A percentile compares a stretch with the other conserved stretches of the same genome.
Evolutionary conservation across 1,140 invertebrate species (phyloP).

Genomic region (Rhyzopertha dominica): DNA sequence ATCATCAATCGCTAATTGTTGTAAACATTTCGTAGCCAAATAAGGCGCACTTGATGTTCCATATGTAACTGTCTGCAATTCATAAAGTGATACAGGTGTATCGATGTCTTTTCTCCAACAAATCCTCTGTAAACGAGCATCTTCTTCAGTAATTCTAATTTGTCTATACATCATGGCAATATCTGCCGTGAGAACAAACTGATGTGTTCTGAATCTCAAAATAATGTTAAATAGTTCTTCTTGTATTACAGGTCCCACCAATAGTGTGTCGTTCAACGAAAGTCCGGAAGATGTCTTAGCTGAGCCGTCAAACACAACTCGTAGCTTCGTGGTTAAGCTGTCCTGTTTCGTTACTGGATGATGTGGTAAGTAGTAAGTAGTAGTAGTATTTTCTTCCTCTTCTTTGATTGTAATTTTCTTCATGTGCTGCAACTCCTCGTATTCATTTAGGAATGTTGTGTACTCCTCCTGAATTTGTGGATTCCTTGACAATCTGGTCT

Average conservation of each 20-base stretch:
- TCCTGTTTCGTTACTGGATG: slow-evolving; percentile 32
- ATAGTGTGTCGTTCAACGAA: slow-evolving; percentile 33
- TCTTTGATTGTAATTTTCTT: too few species aligned
- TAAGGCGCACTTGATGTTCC: slow-evolving; percentile 38
- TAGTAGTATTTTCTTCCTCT: too few species aligned
- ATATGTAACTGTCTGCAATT: slow-evolving; percentile 40
- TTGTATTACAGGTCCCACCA: slow-evolving; percentile 32
- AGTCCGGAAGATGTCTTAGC: slow-evolving; percentile 20
- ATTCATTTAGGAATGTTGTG: too few species aligned
- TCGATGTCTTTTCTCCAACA: slow-evolving; percentile 35
- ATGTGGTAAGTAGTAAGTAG: too few species aligned
- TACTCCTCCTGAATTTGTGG: too few species aligned
- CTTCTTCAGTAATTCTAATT: slow-evolving; percentile 34
- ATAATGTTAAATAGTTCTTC: slow-evolving; percentile 31
- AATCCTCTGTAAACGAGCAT: slow-evolving; percentile 41
- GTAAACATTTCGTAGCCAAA: slow-evolving; percentile 32
- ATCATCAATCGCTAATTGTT: slow-evolving; percentile 36
- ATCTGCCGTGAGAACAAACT: slow-evolving; percentile 34
- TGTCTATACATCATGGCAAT: slow-evolving; percentile 48
- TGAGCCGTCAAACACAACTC: slow-evolving; percentile 33
- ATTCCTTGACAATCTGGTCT: slow-evolving; percentile 2
- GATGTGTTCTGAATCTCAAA: slow-evolving; percentile 18
- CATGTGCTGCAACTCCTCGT: too few species aligned
- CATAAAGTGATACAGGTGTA: slow-evolving; percentile 26
- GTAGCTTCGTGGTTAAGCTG: slow-evolving; percentile 28